These are phyloP conservation scores for Anabacerthia variegaticeps DNA, from an alignment of 2,797 vertebrate species.

Conservation along the genomic window DNA sequence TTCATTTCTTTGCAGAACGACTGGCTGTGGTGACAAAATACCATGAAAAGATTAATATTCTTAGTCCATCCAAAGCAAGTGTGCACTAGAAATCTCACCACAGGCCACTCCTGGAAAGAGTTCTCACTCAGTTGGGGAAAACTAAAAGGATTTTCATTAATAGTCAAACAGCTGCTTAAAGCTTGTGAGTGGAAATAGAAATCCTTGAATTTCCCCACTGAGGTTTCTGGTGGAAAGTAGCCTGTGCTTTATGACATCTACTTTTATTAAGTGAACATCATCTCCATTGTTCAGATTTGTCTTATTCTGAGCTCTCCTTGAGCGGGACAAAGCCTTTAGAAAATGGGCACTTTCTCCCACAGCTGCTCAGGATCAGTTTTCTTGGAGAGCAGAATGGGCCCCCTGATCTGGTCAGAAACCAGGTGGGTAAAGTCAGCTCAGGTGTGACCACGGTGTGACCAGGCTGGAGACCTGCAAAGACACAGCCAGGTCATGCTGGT, in stretches of 20 bases:
- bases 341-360: neutral
- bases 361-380: neutral
- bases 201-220: neutral
- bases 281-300: neutral
- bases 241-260: neutral
- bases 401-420: neutral
- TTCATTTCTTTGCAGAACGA: neutral
- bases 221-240: conserved; percentile 15
- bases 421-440: neutral
- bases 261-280: neutral
- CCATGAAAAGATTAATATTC: neutral
- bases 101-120: conserved; percentile 21
- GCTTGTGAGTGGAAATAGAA: conserved; percentile 15
- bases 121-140: conserved; percentile 14
- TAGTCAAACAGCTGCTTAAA: neutral
- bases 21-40: conserved; percentile 9
- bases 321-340: neutral
- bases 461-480: neutral
- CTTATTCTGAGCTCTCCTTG: neutral
- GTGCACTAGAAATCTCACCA: neutral
- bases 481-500: neutral
- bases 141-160: conserved; percentile 24
- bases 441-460: neutral
- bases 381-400: neutral
- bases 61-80: neutral